Conservation (phyloP, 1,140 invertebrate species). For the Leucophenga varia region DNA sequence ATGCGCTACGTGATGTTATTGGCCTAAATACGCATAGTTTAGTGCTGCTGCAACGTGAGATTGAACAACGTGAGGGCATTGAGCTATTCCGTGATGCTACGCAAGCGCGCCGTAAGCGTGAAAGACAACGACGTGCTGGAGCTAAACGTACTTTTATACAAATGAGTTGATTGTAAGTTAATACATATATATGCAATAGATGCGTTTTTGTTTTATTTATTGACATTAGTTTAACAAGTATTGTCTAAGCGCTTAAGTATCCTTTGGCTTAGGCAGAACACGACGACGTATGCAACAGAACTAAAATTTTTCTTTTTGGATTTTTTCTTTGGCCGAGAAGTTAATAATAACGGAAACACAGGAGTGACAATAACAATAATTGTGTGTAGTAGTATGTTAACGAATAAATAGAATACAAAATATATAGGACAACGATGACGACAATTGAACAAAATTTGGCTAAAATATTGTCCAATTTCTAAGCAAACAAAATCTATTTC, state of each 20-base stretch:
- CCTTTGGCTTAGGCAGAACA: no score
- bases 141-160: conserved; percentile 61
- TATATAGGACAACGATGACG: no score
- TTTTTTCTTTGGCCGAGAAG: no score
- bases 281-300: no score
- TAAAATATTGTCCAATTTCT: no score
- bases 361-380: no score
- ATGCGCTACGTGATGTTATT: conserved; percentile 69
- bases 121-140: conserved; percentile 71
- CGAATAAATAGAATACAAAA: conserved; percentile 22
- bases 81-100: conserved; percentile 83
- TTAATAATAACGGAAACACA: no score
- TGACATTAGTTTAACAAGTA: no score
- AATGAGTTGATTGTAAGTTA: conserved; percentile 19
- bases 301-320: no score
- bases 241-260: no score
- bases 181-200: background rate
- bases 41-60: conserved; percentile 70
- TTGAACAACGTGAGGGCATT: conserved; percentile 80
- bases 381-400: no score
- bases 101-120: conserved; percentile 65
- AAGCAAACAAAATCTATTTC: conserved; percentile 28
- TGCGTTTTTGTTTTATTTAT: conserved; percentile 1
- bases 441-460: no score
- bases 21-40: conserved; percentile 88